Evolutionary conservation across 2,797 vertebrate species (phyloP).

Genomic region (Malacoraja senta): DNA sequence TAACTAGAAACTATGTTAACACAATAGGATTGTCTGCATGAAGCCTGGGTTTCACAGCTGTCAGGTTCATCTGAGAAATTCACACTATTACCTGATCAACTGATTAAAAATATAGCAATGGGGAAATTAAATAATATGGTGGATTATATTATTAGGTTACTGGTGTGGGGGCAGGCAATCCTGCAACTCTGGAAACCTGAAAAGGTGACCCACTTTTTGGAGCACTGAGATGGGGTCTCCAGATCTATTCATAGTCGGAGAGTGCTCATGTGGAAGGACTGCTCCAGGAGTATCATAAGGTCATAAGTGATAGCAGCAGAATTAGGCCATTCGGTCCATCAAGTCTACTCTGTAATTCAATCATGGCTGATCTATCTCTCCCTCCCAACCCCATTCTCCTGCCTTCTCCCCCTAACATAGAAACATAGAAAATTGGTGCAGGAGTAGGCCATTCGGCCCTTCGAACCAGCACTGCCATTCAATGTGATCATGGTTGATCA

Average conservation of each 20-base stretch:
- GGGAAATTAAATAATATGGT: not conserved
- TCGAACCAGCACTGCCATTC: too few relatives aligned
- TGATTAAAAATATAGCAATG: not conserved
- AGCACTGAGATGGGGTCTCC: not conserved
- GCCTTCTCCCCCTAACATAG: too few relatives aligned
- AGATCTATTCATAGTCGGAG: not conserved
- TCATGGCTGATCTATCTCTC: too few relatives aligned
- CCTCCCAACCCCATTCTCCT: too few relatives aligned
- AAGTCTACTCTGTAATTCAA: too few relatives aligned
- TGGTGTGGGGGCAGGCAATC: not conserved
- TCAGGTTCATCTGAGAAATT: not conserved
- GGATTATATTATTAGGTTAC: not conserved
- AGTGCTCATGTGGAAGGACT: not conserved
- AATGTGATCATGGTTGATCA: too few relatives aligned
- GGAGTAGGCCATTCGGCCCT: too few relatives aligned
- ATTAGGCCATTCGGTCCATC: too few relatives aligned
- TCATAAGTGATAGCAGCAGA: too few relatives aligned
- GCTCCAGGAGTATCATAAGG: not conserved
- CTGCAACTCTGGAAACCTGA: not conserved
- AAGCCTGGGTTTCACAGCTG: not conserved
- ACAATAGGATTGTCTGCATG: not conserved
- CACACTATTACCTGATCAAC: not conserved
- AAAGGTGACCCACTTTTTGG: not conserved
- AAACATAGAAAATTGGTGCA: too few relatives aligned
- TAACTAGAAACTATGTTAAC: not conserved